A percentile compares a stretch with the other conserved stretches of the same genome.
phyloP scores from a whole-genome alignment of 2,888 invertebrate species.

The Ommatoiulus sabulosus region DNA sequence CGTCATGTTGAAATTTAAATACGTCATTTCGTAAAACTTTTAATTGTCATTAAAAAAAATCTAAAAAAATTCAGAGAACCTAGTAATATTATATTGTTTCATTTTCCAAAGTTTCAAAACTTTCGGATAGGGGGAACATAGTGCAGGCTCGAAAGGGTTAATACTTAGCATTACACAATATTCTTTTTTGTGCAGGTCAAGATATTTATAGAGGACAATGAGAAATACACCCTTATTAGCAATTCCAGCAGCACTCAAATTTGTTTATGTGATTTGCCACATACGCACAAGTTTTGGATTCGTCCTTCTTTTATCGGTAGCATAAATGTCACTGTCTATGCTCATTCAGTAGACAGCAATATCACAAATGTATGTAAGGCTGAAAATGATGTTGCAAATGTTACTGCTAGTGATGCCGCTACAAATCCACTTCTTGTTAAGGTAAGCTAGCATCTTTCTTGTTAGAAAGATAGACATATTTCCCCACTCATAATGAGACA shows the following conservation, averaged over 20 bases:
- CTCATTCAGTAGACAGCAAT: not conserved
- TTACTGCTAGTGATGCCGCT: conserved; percentile 50
- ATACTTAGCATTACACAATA: not conserved
- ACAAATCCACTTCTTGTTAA: conserved; percentile 46
- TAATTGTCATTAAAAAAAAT: too few relatives aligned
- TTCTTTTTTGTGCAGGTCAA: not conserved
- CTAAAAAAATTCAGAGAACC: too few relatives aligned
- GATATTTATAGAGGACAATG: conserved; percentile 1
- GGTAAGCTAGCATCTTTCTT: not conserved
- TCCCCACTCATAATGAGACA: too few relatives aligned
- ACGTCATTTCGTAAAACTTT: too few relatives aligned
- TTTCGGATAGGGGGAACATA: too few relatives aligned
- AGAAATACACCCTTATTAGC: not conserved
- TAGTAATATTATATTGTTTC: too few relatives aligned
- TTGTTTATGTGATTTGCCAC: conserved; percentile 25
- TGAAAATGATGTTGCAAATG: not conserved
- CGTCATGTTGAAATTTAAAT: too few relatives aligned
- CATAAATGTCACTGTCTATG: conserved; percentile 50
- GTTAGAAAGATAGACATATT: not conserved
- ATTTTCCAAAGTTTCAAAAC: too few relatives aligned
- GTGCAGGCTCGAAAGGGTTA: not conserved
- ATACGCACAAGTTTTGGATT: conserved; percentile 37
- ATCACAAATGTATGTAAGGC: conserved; percentile 12
- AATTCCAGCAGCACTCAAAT: not conserved
- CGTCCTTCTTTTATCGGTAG: conserved; percentile 43